phyloP scores from a whole-genome alignment of 2,888 invertebrate species.

The Thysanoteuthis rhombus region DNA sequence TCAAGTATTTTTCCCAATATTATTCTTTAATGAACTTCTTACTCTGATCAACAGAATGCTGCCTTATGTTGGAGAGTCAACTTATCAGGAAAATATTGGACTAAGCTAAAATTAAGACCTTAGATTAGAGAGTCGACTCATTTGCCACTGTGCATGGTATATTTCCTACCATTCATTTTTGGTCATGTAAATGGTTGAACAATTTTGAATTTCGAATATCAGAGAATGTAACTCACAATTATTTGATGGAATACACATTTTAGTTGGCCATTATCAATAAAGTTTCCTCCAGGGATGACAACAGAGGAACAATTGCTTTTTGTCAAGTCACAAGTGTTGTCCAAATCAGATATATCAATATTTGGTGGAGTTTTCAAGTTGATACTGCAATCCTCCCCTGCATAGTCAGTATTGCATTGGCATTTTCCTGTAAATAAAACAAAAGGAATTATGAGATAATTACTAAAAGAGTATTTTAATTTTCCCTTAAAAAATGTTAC shows the following conservation, averaged over 20 bases:
- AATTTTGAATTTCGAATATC: no score
- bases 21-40: no score
- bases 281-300: slow-evolving; percentile 39
- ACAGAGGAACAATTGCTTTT: slow-evolving; percentile 35
- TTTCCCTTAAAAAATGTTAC: background rate
- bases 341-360: slow-evolving; percentile 37
- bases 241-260: slow-evolving; percentile 36
- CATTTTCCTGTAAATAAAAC: slow-evolving; percentile 41
- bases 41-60: no score
- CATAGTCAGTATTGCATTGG: slow-evolving; percentile 41
- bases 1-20: no score
- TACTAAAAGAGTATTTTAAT: background rate
- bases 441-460: background rate
- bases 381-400: slow-evolving; percentile 49
- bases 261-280: slow-evolving; percentile 34
- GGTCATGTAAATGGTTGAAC: no score
- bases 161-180: no score
- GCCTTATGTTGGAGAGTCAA: no score
- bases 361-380: slow-evolving; percentile 42
- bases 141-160: no score
- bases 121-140: no score
- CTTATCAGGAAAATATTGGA: no score
- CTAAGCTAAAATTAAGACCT: no score
- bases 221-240: slow-evolving; percentile 37
- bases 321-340: slow-evolving; percentile 44